Evolutionary conservation across 1,140 invertebrate species (phyloP).

Genomic region (Drosophila punjabiensis): DNA sequence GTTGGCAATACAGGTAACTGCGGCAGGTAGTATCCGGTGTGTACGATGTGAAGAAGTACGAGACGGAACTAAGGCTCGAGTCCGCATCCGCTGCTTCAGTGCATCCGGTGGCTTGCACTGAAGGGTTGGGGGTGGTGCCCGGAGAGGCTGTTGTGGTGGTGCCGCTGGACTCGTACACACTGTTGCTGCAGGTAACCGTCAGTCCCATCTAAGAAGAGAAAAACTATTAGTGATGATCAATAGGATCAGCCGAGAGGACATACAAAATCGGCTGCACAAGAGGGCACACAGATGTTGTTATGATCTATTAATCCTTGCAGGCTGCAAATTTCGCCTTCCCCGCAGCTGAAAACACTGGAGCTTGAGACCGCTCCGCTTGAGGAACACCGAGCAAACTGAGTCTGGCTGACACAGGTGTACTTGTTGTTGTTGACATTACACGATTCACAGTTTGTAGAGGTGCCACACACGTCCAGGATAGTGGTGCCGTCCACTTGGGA

Average conservation of each 20-base stretch:
- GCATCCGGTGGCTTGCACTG: constrained; percentile 2
- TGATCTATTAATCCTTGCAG: not conserved
- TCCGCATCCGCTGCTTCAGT: not conserved
- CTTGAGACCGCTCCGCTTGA: not conserved
- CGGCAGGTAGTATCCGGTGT: constrained; percentile 3
- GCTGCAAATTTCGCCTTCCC: constrained; percentile 39
- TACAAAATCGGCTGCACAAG: constrained; percentile 49
- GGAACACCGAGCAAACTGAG: constrained; percentile 54
- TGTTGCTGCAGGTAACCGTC: constrained; percentile 36
- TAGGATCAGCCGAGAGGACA: not conserved
- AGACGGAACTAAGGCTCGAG: not conserved
- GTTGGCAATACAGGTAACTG: constrained; percentile 32
- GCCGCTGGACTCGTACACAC: constrained; percentile 4
- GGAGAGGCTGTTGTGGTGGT: constrained; percentile 42
- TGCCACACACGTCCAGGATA: constrained; percentile 41
- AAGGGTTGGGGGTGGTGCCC: constrained; percentile 29
- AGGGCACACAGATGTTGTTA: constrained; percentile 50
- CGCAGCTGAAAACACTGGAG: constrained; percentile 27
- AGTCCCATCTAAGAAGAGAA: not conserved
- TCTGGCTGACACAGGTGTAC: constrained; percentile 60
- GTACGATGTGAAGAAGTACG: constrained; percentile 15
- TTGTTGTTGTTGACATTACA: constrained; percentile 6
- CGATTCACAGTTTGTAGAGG: constrained; percentile 7
- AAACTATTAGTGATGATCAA: not conserved
- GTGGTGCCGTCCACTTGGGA: not conserved